Evolutionary conservation across 2,113 vertebrate genomes (phyloP), one percentile per base, ranked within the genome.

Genomic region (Illadopsis cleaveri): DNA sequence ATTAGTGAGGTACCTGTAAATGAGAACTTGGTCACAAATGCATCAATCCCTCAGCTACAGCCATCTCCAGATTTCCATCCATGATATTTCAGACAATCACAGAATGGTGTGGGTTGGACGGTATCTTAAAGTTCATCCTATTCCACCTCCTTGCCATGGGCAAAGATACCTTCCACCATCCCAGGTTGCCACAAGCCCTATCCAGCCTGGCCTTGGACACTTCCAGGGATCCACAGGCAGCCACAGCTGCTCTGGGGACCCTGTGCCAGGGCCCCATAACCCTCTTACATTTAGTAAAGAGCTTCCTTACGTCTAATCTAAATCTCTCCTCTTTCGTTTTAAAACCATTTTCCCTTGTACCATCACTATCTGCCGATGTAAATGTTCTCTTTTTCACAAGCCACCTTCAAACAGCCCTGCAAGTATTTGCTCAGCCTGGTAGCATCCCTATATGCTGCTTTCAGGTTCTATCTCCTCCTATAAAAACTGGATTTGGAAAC

Each of bases 121-220:
- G 1, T 19, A 18, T 4, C 5, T 47, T n/a, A 31, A 68, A 47
- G 3, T 31, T 31, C 4, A 6, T 25, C 6, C 2, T 3, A 1
- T 69, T 54, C 14, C 11, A 47, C 6, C 16, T 3, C 11, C 15
- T 21, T 68, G 30, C 38, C 21, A 9, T 6, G 23, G 7, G 1
- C 17, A 68, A 11, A n/a, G 24, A n/a, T 9, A n/a, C 0, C 1
- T 58, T 66, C 16, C 15, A 20, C 28, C 45, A 2, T 2, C 5
- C 19, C 51, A n/a, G 7, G 5, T 1, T 51, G 3, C 12, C 73
- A 16, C 33, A 24, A 51, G 2, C 8, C 16, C 28, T 0, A 0
- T 75, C 51, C 45, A 25, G 0, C 11, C n/a, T 35, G 28, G 3
- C 28, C 24, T 53, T 45, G 54, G 5, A 40, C 16, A 31, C 9